Conservation (phyloP, 2,797 vertebrate genomes). For the Australoheros facetus region DNA sequence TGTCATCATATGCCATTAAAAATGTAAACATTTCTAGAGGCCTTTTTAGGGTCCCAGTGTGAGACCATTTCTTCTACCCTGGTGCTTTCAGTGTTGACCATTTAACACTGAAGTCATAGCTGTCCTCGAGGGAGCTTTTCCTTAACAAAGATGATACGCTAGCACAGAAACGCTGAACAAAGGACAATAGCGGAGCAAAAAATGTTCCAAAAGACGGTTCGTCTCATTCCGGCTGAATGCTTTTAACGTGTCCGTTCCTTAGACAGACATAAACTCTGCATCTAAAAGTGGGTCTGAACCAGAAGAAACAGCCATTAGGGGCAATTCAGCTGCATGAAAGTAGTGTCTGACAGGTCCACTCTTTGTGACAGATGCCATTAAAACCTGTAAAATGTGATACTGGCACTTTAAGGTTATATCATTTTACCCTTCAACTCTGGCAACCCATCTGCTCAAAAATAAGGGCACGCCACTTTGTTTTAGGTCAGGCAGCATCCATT, state of each 20-base stretch:
- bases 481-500: conserved; percentile 39
- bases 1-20: conserved; percentile 84
- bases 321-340: conserved; percentile 80
- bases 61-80: conserved; percentile 64
- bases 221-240: conserved; percentile 61
- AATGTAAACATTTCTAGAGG: conserved; percentile 78
- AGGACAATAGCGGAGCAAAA: conserved; percentile 53
- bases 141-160: conserved; percentile 66
- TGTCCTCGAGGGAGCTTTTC: conserved; percentile 55
- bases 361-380: conserved; percentile 84
- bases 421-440: conserved; percentile 74
- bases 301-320: conserved; percentile 80
- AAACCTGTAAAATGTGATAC: conserved; percentile 84
- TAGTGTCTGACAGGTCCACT: conserved; percentile 80
- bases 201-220: conserved; percentile 47
- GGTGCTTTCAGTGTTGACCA: conserved; percentile 69
- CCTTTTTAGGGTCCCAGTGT: conserved; percentile 73
- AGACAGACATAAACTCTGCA: conserved; percentile 63
- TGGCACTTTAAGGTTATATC: conserved; percentile 83
- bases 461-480: conserved; percentile 57
- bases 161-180: conserved; percentile 50
- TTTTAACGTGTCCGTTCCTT: conserved; percentile 70
- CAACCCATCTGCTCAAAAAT: conserved; percentile 68
- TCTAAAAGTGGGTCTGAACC: conserved; percentile 75
- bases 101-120: conserved; percentile 58